Evolutionary conservation across 2,113 vertebrate species (phyloP), one percentile per base, ranked within the genome.

Genomic region (Beaufortia kweichowensis): DNA sequence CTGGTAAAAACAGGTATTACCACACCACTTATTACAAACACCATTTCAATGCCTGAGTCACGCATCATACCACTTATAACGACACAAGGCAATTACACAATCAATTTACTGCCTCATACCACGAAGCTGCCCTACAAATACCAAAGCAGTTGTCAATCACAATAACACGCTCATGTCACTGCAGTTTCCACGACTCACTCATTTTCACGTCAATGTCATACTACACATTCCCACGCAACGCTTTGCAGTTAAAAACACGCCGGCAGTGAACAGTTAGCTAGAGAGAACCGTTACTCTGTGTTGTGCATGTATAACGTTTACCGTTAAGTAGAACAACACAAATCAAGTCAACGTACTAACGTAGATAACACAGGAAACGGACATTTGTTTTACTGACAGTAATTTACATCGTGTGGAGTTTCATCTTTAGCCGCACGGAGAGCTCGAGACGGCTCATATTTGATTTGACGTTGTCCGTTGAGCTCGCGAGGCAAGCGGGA

Each of bases 401-500:
- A 26, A 12, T 71, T 28, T 28, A 26, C 7, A 9, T 74, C 10
- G 19, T 28, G 39, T 48, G 19, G 50, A 57, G 68, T 26, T 57
- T 71, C 14, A 14, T 8, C 50, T 29, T 71, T 57, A 71, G 21
- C 55, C 24, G 23, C 17, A 48, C 39, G 6, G 56, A 48, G 33
- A 62, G 39, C 70, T 61, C 24, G 57, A 33, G 41, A 31, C 39
- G 71, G 71, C 33, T 71, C 53, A 41, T 53, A 48, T 61, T 23
- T 17, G 57, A 72, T 60, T 72, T 72, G 35, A 72, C 69, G 69
- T 57, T 31, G 57, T 62, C 39, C 24, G 56, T 73, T 61, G 17
- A 74, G 71, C 26, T 74, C 3, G 69, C 33, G 33, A 46, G 39
- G 35, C 39, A 10, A 29, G 56, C 56, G 56, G 33, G 24, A 61